Conservation (phyloP, 2,888 invertebrate species). For the Drepana falcataria region DNA sequence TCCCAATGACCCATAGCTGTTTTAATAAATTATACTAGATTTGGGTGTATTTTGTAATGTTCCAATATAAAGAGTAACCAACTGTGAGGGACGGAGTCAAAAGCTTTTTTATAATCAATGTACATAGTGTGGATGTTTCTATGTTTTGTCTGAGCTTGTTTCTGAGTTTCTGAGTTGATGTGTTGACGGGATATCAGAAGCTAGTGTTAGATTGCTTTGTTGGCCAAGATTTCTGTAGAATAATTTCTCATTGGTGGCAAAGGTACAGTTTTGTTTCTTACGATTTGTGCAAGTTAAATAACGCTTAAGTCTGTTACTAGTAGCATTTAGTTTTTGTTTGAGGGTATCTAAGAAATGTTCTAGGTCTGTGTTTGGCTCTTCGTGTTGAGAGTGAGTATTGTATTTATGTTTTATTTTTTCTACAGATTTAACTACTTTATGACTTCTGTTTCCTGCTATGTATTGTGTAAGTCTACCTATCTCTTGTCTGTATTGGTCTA, state of each 20-base stretch:
- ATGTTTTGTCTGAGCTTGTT: slow-evolving; percentile 6
- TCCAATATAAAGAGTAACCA: slow-evolving; percentile 11
- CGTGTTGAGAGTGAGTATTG: slow-evolving; percentile 11
- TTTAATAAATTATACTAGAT: slow-evolving; percentile 5
- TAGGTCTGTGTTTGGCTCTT: slow-evolving; percentile 11
- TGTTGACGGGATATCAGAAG: too few species aligned
- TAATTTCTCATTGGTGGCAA: not conserved
- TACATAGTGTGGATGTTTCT: slow-evolving; percentile 13
- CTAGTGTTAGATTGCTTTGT: too few species aligned
- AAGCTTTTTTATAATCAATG: slow-evolving; percentile 22
- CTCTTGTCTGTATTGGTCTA: slow-evolving; percentile 10
- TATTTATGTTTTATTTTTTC: slow-evolving; percentile 9
- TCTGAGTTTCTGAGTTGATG: slow-evolving; percentile 3
- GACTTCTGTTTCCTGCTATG: slow-evolving; percentile 12
- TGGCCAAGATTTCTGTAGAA: too few species aligned
- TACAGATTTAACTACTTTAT: slow-evolving; percentile 10
- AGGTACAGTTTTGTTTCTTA: not conserved
- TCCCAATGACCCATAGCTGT: slow-evolving; percentile 10
- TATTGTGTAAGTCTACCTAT: slow-evolving; percentile 15
- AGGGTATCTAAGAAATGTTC: slow-evolving; percentile 17
- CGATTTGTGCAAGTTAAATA: not conserved
- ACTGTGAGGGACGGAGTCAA: slow-evolving; percentile 17
- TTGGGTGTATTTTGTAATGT: slow-evolving; percentile 16
- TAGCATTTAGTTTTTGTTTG: slow-evolving; percentile 12
- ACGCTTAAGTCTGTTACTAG: not conserved